Conservation (phyloP, 64 coral and sea anemone species). For the Trachythela sp. region DNA sequence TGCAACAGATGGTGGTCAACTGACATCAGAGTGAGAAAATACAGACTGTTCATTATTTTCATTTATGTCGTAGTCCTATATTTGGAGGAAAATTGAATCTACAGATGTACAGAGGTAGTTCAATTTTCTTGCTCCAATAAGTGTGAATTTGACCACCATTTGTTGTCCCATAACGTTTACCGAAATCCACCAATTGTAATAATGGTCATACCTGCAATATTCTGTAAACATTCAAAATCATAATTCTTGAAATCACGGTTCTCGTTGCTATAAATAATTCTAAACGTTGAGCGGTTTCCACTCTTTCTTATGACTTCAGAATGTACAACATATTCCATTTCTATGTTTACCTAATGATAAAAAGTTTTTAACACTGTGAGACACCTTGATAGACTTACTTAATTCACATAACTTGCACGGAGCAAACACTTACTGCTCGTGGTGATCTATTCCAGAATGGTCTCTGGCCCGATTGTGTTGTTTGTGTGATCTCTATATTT, state of each 20-base stretch:
- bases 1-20: too few species aligned
- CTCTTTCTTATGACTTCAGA: not conserved
- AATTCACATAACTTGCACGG: not conserved
- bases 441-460: not conserved
- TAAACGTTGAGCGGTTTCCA: not conserved
- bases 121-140: too few species aligned
- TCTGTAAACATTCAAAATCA: conserved; percentile 8
- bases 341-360: not conserved
- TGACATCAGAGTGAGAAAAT: too few species aligned
- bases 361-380: not conserved
- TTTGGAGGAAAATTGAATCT: too few species aligned
- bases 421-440: not conserved
- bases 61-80: too few species aligned
- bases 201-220: not conserved
- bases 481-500: not conserved
- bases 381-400: not conserved
- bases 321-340: conserved; percentile 7
- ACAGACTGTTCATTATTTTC: not conserved
- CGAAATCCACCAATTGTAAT: too few species aligned
- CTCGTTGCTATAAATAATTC: conserved; percentile 4
- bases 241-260: not conserved
- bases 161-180: too few species aligned
- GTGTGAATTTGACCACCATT: too few species aligned
- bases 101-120: too few species aligned
- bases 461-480: not conserved